These are phyloP conservation scores for Chalcosyrphus nemorum DNA, from an alignment of 2,888 invertebrate genomes.

Conservation along the genomic window DNA sequence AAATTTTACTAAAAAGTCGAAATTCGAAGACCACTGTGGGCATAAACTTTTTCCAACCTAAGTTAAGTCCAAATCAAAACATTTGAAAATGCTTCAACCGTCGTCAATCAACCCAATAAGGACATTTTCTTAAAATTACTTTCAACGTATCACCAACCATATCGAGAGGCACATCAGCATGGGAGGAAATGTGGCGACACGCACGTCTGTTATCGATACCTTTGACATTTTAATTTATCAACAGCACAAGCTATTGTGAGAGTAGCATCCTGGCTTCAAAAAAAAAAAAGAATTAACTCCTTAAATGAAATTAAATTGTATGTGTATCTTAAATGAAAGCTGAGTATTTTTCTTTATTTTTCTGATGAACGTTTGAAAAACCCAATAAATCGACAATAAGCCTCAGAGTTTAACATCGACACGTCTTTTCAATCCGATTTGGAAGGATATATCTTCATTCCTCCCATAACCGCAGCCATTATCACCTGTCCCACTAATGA, in stretches of 20 bases:
- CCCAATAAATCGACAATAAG: not conserved
- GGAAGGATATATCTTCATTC: not conserved
- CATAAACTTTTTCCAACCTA: too few species aligned
- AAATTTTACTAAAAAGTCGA: too few species aligned
- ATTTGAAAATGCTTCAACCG: too few species aligned
- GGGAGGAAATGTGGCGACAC: too few species aligned
- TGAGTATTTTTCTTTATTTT: not conserved
- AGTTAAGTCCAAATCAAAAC: too few species aligned
- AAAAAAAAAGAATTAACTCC: not conserved
- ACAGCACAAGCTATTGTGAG: not conserved
- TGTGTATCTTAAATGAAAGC: not conserved
- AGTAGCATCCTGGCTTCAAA: not conserved
- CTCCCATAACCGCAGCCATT: conserved; percentile 3
- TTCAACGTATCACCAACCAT: too few species aligned
- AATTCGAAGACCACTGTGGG: too few species aligned
- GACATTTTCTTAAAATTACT: too few species aligned
- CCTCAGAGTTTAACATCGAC: not conserved
- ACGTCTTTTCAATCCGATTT: not conserved
- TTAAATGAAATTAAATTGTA: not conserved
- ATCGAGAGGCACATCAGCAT: too few species aligned
- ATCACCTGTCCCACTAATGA: conserved; percentile 23
- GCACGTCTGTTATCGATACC: not conserved
- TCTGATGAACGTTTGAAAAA: not conserved
- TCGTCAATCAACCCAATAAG: too few species aligned
- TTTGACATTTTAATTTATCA: not conserved